Percentiles rank a stretch among this genome's conserved stretches.
phyloP scores from a whole-genome alignment of 1,140 invertebrate species.

The Aphelenchoides fujianensis region DNA sequence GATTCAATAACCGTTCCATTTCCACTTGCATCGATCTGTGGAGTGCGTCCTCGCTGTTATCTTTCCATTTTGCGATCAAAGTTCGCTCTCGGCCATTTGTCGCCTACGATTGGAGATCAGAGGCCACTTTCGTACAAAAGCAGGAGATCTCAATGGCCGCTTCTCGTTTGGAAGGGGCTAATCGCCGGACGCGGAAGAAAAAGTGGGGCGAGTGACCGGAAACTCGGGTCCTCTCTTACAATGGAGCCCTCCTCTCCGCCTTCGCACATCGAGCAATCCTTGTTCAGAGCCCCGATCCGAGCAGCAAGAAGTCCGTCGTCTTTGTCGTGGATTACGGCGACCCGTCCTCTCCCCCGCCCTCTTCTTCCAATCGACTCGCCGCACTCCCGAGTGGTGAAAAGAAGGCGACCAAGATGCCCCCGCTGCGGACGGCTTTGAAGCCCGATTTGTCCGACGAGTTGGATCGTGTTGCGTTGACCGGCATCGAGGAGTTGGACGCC shows the following conservation, averaged over 20 bases:
- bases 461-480: constrained; percentile 12
- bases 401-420: neutral
- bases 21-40: no score
- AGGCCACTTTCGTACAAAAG: no score
- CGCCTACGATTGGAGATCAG: no score
- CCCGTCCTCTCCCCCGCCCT: neutral
- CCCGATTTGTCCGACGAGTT: constrained; percentile 19
- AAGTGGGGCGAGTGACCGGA: neutral
- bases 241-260: no score
- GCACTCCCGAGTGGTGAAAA: neutral
- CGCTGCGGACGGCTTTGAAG: neutral
- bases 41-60: no score
- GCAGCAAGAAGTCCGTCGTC: constrained; percentile 10
- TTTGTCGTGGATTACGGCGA: constrained; percentile 16
- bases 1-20: no score
- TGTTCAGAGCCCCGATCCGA: neutral
- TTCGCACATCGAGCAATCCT: no score
- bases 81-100: no score
- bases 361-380: neutral
- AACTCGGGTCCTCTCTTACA: neutral
- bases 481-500: constrained; percentile 22
- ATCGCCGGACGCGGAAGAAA: neutral
- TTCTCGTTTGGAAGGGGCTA: no score
- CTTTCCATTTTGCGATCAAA: no score
- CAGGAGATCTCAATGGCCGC: no score